phyloP scores from a whole-genome alignment of 2,113 vertebrate species.

The Vulpes vulpes region DNA sequence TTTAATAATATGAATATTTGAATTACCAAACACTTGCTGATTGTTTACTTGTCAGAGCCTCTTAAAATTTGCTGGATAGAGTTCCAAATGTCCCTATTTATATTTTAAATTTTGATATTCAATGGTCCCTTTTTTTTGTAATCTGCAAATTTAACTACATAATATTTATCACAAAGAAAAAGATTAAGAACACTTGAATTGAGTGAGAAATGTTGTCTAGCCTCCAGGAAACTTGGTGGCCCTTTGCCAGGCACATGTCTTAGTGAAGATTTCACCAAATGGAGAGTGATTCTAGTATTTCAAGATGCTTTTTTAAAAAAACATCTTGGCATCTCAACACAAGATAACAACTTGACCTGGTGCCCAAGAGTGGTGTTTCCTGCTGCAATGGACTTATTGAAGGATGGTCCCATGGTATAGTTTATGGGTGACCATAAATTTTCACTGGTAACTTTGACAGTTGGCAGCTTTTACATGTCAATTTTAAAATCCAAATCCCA shows the following conservation, averaged over 20 bases:
- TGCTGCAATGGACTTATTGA: background rate
- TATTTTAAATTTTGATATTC: slow-evolving; percentile 48
- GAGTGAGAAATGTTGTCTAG: background rate
- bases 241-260: background rate
- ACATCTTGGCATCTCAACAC: background rate
- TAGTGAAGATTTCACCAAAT: background rate
- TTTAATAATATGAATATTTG: background rate
- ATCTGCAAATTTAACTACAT: background rate
- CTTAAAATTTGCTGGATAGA: background rate
- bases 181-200: background rate
- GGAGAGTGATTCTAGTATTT: background rate
- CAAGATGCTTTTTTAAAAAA: background rate
- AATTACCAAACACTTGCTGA: background rate
- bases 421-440: background rate
- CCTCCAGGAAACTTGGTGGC: background rate
- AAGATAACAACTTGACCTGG: background rate
- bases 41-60: background rate
- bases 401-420: background rate
- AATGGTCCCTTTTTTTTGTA: background rate
- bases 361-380: background rate
- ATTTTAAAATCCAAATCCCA: background rate
- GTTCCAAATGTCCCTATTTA: background rate
- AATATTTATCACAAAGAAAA: background rate
- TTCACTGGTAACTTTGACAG: slow-evolving; percentile 37
- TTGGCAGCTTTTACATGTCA: background rate